Evolutionary conservation across 1,140 invertebrate species (phyloP).

Genomic region (Zeugodacus cucurbitae): DNA sequence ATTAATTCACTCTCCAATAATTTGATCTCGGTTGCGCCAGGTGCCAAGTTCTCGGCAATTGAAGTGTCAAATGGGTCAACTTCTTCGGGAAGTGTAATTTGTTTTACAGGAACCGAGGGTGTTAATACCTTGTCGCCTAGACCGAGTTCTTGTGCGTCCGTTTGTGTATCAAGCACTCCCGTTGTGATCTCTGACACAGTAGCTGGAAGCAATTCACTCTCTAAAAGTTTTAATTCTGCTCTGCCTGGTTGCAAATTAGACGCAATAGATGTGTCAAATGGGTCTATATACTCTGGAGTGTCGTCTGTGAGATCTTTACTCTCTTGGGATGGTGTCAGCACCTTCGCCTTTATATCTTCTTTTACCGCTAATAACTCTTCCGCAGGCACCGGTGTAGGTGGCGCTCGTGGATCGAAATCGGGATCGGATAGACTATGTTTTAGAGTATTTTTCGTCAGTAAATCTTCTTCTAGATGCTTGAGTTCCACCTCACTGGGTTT

Average conservation of each 20-base stretch:
- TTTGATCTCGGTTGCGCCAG: slow-evolving; percentile 81
- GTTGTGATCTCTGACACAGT: slow-evolving; percentile 50
- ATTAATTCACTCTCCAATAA: slow-evolving; percentile 79
- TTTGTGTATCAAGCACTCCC: slow-evolving; percentile 61
- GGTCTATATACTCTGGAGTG: slow-evolving; percentile 70
- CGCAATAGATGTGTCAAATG: slow-evolving; percentile 84
- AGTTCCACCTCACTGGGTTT: slow-evolving; percentile 79
- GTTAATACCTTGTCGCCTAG: slow-evolving; percentile 63
- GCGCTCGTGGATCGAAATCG: slow-evolving; percentile 70
- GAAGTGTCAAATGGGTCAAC: slow-evolving; percentile 86
- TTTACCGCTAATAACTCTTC: slow-evolving; percentile 70
- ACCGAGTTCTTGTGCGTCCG: slow-evolving; percentile 64
- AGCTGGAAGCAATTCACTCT: slow-evolving; percentile 64
- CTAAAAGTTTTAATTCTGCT: slow-evolving; percentile 78
- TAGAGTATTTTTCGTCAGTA: slow-evolving; percentile 64
- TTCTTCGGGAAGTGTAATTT: slow-evolving; percentile 58
- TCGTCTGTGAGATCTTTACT: slow-evolving; percentile 54
- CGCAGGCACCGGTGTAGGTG: slow-evolving; percentile 67
- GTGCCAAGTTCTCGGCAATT: slow-evolving; percentile 77
- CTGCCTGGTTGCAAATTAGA: slow-evolving; percentile 78
- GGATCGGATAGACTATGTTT: slow-evolving; percentile 68
- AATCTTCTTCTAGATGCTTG: slow-evolving; percentile 78
- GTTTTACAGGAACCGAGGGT: slow-evolving; percentile 53
- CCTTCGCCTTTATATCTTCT: slow-evolving; percentile 74
- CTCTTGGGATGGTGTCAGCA: slow-evolving; percentile 72